These are phyloP conservation scores for Elephas maximus DNA, from an alignment of 2,113 vertebrate species.

Conservation along the genomic window DNA sequence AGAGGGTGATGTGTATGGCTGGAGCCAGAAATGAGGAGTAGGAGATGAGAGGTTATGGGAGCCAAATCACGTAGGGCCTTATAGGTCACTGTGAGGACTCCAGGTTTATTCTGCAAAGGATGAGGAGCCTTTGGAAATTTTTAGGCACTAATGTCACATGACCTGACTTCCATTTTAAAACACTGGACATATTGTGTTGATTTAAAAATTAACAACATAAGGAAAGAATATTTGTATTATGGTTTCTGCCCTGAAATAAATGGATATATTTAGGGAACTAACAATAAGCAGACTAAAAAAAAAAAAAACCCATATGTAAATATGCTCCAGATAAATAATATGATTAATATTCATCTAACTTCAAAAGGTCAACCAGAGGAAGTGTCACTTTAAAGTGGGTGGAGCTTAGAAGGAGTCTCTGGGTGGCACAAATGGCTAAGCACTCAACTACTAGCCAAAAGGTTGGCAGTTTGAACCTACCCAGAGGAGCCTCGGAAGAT, in stretches of 20 bases:
- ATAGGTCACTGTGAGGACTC: not conserved
- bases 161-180: conserved; percentile 20
- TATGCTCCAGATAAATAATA: conserved; percentile 1
- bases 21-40: not conserved
- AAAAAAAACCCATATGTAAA: not conserved
- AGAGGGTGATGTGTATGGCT: too few species aligned
- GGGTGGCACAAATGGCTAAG: not conserved
- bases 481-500: not conserved
- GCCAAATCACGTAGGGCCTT: not conserved
- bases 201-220: conserved; percentile 14
- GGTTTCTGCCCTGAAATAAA: not conserved
- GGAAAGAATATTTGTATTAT: not conserved
- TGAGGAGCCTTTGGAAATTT: not conserved
- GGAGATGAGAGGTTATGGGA: not conserved
- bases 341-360: not conserved
- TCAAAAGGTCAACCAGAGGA: not conserved
- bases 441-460: not conserved
- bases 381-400: not conserved
- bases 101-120: not conserved
- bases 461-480: not conserved
- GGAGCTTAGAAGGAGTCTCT: not conserved
- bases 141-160: not conserved
- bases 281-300: not conserved
- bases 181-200: not conserved
- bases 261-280: not conserved